phyloP scores from a whole-genome alignment of 2,888 invertebrate genomes.

The Mongoloraphidia duomilia region DNA sequence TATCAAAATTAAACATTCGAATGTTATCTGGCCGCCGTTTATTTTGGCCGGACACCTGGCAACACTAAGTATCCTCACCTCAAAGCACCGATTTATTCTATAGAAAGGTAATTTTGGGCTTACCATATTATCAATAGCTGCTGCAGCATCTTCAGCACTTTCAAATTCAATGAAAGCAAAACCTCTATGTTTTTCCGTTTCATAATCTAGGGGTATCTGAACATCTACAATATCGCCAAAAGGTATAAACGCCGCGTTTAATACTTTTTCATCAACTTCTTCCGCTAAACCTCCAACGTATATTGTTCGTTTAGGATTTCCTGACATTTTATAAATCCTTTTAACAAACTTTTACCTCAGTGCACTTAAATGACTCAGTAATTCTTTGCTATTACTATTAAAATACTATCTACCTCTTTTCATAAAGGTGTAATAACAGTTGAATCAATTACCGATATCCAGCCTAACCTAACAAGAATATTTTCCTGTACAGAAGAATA shows the following conservation, averaged over 20 bases:
- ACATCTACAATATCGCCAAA: conserved; percentile 98
- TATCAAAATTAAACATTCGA: not conserved
- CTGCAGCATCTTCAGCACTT: conserved; percentile 92
- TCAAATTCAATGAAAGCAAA: conserved; percentile 99
- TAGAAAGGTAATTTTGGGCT: conserved; percentile 10
- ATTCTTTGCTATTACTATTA: no score
- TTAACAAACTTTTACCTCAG: no score
- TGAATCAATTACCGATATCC: no score
- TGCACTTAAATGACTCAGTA: no score
- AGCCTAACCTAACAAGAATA: no score
- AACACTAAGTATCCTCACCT: not conserved
- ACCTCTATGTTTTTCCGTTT: conserved; percentile 92
- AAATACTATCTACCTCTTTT: no score
- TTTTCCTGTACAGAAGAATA: no score
- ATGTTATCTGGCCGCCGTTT: not conserved
- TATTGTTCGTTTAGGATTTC: conserved; percentile 65
- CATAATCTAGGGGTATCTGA: conserved; percentile 95
- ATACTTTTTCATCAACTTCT: conserved; percentile 89
- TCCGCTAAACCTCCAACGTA: conserved; percentile 82
- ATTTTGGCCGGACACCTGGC: not conserved
- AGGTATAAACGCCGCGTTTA: conserved; percentile 94
- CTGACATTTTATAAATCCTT: conserved; percentile 26
- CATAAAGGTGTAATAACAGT: no score
- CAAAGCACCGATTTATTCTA: not conserved
- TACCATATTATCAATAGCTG: conserved; percentile 98